Base-by-base conservation (phyloP, 2,113 vertebrate genomes). In the Gallinago undulata region DNA sequence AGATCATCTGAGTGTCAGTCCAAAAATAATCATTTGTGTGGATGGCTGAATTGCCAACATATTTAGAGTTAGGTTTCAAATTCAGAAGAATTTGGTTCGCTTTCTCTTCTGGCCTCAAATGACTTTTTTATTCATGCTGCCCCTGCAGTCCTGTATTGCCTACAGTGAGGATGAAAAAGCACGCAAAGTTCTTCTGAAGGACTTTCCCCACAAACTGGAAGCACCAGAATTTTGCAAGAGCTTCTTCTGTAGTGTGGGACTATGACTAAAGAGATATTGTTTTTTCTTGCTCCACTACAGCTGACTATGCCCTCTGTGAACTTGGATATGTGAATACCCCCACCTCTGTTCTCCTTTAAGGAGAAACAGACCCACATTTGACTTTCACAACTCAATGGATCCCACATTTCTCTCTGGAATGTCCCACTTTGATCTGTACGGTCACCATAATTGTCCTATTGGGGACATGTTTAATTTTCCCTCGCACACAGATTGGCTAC, bases 161-260 rank as follows among this genome's bases (percentile, higher is more conserved):
- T 60, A 8, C 19, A 27, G 16, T 39, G 21, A 74, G 50, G 55
- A 55, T 43, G 41, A 83, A 51, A 93, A 91, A 66, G 56, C 7
- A 28, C 39, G 37, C 41, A 68, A 43, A 69, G 22, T 10, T 30
- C 19, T 79, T 77, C 37, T 31, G 15, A 59, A 79, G 43, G 45
- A 83, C 82, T 94, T 94, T 91, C 43, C 50, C 63, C 67, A 79
- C 62, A 50, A 60, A 84, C 77, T 94, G 84, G 55, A 94, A 85
- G 85, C 31, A 64, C 77, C n/a, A 79, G 87, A 85, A 59, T 95
- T 94, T 79, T 79, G 84, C 67, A 96, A 94, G 62, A 77, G 23
- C 28, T 81, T 51, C 33, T 94, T 84, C 45, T 66, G 11, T 50
- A 70, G 16, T n/a, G 53, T 73, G 23, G 28, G 31, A 31, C 31